A percentile compares a stretch with the other conserved stretches of the same genome.
Evolutionary conservation across 2,888 invertebrate species (phyloP).

Genomic region (Chymomyza caudatula): DNA sequence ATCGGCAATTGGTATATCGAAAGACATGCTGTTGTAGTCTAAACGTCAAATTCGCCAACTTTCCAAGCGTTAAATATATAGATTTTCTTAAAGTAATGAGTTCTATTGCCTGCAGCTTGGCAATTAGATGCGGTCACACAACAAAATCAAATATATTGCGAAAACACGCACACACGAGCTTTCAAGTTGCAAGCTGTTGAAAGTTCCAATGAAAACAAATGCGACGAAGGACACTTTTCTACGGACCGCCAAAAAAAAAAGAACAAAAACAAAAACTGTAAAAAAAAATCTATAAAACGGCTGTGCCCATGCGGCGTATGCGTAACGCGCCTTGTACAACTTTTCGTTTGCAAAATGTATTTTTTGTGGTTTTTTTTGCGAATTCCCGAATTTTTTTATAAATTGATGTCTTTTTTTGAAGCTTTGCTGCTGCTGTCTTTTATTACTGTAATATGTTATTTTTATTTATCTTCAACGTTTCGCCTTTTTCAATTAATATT

Average conservation of each 20-base stretch:
- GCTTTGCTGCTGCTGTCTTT: constrained; percentile 7
- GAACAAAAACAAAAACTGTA: not conserved
- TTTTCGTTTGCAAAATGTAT: constrained; percentile 18
- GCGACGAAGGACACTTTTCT: constrained; percentile 29
- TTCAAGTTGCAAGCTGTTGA: constrained; percentile 30
- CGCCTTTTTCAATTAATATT: not conserved
- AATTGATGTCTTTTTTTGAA: too few species aligned
- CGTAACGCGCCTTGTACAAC: constrained; percentile 23
- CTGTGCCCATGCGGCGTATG: constrained; percentile 35
- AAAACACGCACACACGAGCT: not conserved
- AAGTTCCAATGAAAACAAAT: constrained; percentile 44
- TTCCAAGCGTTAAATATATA: not conserved
- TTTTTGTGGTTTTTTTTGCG: constrained; percentile 8
- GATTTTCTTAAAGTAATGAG: not conserved
- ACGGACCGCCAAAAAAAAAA: constrained; percentile 24
- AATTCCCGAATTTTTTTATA: constrained; percentile 5
- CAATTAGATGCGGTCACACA: too few species aligned
- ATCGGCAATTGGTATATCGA: constrained; percentile 75
- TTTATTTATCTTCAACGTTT: not conserved
- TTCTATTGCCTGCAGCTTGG: not conserved
- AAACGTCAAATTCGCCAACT: not conserved
- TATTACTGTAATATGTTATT: not conserved
- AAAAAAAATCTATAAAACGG: constrained; percentile 18
- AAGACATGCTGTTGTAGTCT: constrained; percentile 63
- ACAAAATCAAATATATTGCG: not conserved